Base-by-base conservation (phyloP, 2,797 vertebrate genomes). In the Gila robusta region DNA sequence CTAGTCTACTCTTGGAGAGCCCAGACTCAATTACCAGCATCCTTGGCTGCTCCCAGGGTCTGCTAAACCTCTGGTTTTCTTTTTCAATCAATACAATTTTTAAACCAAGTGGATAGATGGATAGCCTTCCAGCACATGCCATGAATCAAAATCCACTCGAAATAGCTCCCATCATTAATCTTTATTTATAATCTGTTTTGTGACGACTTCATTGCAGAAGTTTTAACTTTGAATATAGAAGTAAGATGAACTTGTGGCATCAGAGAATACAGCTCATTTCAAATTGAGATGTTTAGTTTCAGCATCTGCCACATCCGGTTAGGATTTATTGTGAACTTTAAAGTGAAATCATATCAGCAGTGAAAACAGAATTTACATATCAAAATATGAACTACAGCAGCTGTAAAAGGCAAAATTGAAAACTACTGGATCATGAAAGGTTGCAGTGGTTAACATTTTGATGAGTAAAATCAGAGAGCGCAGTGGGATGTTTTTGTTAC, bases 51-150 rank as follows among this genome's bases (percentile, higher is more conserved):
- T 86, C 74, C 78, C 70, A 49, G 23, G 32, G 83, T 62, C 71
- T 52, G 76, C 59, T 84, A 66, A 76, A 79, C n/a, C 32, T 62
- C 35, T 70, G 79, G 79, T 69, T 77, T 87, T 82, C 41, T 77
- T 66, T 85, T 78, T 81, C 87, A 85, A 88, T 88, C 87, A 72
- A 85, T 88, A 81, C 32, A 64, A 52, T 44, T 77, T 82, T 70
- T 70, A 47, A 87, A 82, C 35, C 16, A 32, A 77, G 52, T 28
- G 71, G 49, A 78, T 49, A 66, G 69, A 81, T 49, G 37, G 78
- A 77, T 39, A 85, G 79, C 71, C 72, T 77, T 84, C 62, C 26
- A 44, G 32, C 71, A 70, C 32, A 44, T 1, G 10, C 44, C 77
- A 73, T 66, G 35, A 82, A 85, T 73, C 70, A 83, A 87, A 47